A percentile compares a stretch with the other conserved stretches of the same genome.
These are phyloP conservation scores for Pampusana beccarii DNA, from an alignment of 2,113 vertebrate species.

Conservation along the genomic window DNA sequence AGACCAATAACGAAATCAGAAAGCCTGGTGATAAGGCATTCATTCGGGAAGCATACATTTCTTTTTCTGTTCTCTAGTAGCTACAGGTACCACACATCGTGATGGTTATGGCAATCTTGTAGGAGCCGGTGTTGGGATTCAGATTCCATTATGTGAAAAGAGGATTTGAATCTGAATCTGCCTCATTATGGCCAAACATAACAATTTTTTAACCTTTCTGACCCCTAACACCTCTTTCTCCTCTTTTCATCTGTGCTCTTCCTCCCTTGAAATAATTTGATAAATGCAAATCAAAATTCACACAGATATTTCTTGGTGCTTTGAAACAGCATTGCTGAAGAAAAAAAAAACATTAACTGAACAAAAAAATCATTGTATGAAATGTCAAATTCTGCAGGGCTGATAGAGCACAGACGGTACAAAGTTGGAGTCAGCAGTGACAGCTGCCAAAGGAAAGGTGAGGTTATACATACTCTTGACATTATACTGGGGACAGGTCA, in stretches of 20 bases:
- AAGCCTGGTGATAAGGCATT: not conserved
- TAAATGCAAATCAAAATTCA: not conserved
- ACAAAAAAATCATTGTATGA: not conserved
- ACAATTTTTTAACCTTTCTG: not conserved
- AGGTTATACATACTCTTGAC: not conserved
- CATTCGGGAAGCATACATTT: rapidly evolving
- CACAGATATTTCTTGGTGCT: not conserved
- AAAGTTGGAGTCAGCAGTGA: not conserved
- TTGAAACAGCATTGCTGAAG: not conserved
- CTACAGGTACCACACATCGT: rapidly evolving
- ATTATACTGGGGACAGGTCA: not conserved
- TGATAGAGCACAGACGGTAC: not conserved
- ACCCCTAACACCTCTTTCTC: not conserved
- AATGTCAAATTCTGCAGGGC: not conserved
- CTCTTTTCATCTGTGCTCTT: not conserved
- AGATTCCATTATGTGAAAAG: not conserved
- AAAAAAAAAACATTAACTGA: not conserved
- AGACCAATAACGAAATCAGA: not conserved
- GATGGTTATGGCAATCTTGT: not conserved
- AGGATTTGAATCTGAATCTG: not conserved
- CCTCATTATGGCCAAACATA: not conserved
- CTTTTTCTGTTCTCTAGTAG: not conserved
- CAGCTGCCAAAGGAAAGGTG: not conserved
- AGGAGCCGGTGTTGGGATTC: not conserved
- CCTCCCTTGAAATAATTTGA: rapidly evolving